Evolutionary conservation across 2,888 invertebrate species (phyloP).

Genomic region (Caenorhabditis sp.): DNA sequence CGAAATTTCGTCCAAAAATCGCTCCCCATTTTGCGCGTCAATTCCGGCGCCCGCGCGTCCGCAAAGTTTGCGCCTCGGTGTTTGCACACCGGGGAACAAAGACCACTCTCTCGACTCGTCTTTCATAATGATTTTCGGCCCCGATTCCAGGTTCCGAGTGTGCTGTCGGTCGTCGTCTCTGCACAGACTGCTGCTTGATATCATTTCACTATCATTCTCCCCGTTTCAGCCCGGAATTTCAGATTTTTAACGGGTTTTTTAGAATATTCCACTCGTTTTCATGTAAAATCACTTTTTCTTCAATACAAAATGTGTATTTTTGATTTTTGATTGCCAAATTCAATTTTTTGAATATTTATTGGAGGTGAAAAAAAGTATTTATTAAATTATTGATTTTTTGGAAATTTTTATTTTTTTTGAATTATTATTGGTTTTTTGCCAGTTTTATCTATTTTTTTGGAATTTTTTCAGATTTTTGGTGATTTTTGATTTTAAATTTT

Average conservation of each 20-base stretch:
- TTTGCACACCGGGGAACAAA: slow-evolving; percentile 34
- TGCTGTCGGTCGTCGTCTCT: slow-evolving; percentile 60
- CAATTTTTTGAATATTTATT: too few species aligned
- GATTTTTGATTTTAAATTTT: too few species aligned
- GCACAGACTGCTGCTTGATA: slow-evolving; percentile 11
- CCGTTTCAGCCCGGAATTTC: background rate
- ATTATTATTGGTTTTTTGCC: background rate
- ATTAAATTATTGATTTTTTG: too few species aligned
- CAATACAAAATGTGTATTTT: too few species aligned
- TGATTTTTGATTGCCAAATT: too few species aligned
- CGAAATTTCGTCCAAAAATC: too few species aligned
- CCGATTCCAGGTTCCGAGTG: slow-evolving; percentile 59
- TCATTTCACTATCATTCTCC: slow-evolving; percentile 14
- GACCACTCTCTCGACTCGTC: slow-evolving; percentile 43
- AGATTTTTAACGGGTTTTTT: slow-evolving; percentile 1
- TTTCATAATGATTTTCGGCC: slow-evolving; percentile 48
- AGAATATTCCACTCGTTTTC: background rate
- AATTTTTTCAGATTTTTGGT: background rate
- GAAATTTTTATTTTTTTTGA: background rate
- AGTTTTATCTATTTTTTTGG: background rate
- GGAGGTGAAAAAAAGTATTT: too few species aligned
- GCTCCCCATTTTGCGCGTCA: slow-evolving; percentile 43
- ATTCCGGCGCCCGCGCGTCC: slow-evolving; percentile 2
- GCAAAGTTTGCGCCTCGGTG: slow-evolving; percentile 23
- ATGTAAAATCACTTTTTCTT: slow-evolving; percentile 4